Percentiles rank a stretch among this genome's conserved stretches.
Evolutionary conservation across 1,140 invertebrate genomes (phyloP).

Genomic region (Lepidurus apus): DNA sequence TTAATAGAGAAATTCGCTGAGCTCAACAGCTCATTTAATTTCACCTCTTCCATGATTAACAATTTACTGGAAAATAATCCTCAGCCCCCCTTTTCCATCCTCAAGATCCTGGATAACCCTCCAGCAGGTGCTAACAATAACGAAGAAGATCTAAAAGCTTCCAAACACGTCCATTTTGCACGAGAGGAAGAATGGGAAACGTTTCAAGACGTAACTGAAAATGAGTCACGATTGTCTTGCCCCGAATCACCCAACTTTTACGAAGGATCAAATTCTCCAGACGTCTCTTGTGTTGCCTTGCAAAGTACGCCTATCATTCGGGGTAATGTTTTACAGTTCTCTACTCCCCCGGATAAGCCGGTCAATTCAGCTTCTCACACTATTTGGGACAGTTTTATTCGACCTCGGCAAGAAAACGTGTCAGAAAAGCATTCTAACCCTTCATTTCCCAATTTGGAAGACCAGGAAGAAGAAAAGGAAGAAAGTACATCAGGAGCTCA

Average conservation of each 20-base stretch:
- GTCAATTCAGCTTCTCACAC: not conserved
- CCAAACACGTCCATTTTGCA: not conserved
- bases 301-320: conserved; percentile 2
- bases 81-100: conserved; percentile 24
- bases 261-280: not conserved
- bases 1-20: conserved; percentile 31
- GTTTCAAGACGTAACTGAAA: not conserved
- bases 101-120: conserved; percentile 26
- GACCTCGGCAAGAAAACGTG: conserved; percentile 19
- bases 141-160: conserved; percentile 7
- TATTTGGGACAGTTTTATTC: not conserved
- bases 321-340: not conserved
- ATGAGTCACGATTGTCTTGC: not conserved
- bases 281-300: not conserved
- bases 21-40: conserved; percentile 29
- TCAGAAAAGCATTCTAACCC: not conserved
- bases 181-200: not conserved
- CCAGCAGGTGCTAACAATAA: not conserved
- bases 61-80: conserved; percentile 30
- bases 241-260: not conserved
- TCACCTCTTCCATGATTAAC: conserved; percentile 32
- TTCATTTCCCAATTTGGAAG: not conserved
- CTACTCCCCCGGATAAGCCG: not conserved
- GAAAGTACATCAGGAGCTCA: not conserved
- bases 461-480: not conserved